Base-by-base conservation (phyloP, 2,888 invertebrate species). In the Lacanobia wlatinum region DNA sequence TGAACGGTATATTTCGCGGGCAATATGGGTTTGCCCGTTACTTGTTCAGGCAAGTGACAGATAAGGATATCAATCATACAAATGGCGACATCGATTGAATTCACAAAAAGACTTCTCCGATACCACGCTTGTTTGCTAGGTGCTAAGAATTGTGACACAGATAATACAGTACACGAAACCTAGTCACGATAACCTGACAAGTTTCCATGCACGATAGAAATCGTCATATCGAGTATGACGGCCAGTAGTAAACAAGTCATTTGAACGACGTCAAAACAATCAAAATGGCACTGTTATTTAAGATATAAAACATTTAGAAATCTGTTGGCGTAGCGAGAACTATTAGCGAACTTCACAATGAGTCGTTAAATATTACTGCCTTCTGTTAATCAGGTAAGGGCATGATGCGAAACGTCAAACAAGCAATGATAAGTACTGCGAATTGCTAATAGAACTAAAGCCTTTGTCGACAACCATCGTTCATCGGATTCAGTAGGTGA, bases 301-400 rank as follows among this genome's bases (percentile, higher is more conserved):
- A 82, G 75, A 85, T 77, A 78, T 70, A 80, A 87, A 87, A 88
- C 88, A 90, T 92, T 93, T 91, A 90, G 87, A 90, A 90, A 90
- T 87, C 89, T 87, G 85, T 87, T 85, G 89, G 88, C 89, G 90
- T 89, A 87, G 85, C 80, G 74, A 85, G 87, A 82, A 88, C 92
- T 90, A 92, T 93, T 94, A 93, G 92, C 90, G 70, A 92, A 90
- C 80, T 85, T 84, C 76, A 96, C 96, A 96, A 96, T 95, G 92
- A 92, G 93, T 94, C 96, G 95, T 96, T 93, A 95, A 93, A 88
- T 77, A 85, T 94, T 89, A 96, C 90, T 93, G 90, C 91, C 93
- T 82, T 89, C 93, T 94, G 92, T 94, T 91, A 84, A 86, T 89
- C 92, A 77, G 82, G 73, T 90, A 93, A 93, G 92, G 95, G 89